phyloP scores from a whole-genome alignment of 2,888 invertebrate species.

The Lissocephala sabroskyi region DNA sequence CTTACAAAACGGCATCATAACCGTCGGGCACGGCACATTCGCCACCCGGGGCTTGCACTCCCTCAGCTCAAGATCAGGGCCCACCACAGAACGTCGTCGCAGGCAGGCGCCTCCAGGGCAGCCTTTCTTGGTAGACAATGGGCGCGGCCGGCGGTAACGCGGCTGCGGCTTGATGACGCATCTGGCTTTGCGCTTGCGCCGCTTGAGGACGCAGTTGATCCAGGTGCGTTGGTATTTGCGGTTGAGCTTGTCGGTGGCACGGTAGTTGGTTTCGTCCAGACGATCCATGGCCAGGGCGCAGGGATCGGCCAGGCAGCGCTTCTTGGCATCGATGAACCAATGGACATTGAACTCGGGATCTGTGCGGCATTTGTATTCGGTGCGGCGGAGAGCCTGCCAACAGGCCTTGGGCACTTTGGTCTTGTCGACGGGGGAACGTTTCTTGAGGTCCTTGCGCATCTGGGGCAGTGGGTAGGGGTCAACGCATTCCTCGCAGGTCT shows the following conservation, averaged over 20 bases:
- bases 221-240: conserved; percentile 42
- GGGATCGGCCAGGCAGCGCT: conserved; percentile 11
- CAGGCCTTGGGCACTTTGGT: conserved; percentile 13
- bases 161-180: conserved; percentile 21
- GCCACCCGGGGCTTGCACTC: background rate
- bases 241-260: conserved; percentile 30
- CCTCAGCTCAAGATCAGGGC: too few relatives aligned
- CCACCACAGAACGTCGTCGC: too few relatives aligned
- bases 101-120: too few relatives aligned
- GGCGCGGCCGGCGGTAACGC: conserved; percentile 7
- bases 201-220: conserved; percentile 34
- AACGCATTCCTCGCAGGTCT: conserved; percentile 29
- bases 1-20: conserved; percentile 27
- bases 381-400: conserved; percentile 43
- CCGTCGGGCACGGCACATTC: conserved; percentile 18
- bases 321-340: conserved; percentile 21
- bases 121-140: too few relatives aligned
- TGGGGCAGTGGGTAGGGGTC: conserved; percentile 2
- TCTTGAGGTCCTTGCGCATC: conserved; percentile 8
- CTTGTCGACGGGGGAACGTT: background rate
- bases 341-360: conserved; percentile 35
- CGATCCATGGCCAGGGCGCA: conserved; percentile 19
- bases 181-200: conserved; percentile 24
- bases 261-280: conserved; percentile 26
- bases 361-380: conserved; percentile 46